These are phyloP conservation scores for Lanistes nyassanus DNA, from an alignment of 1,140 invertebrate species.

Conservation along the genomic window DNA sequence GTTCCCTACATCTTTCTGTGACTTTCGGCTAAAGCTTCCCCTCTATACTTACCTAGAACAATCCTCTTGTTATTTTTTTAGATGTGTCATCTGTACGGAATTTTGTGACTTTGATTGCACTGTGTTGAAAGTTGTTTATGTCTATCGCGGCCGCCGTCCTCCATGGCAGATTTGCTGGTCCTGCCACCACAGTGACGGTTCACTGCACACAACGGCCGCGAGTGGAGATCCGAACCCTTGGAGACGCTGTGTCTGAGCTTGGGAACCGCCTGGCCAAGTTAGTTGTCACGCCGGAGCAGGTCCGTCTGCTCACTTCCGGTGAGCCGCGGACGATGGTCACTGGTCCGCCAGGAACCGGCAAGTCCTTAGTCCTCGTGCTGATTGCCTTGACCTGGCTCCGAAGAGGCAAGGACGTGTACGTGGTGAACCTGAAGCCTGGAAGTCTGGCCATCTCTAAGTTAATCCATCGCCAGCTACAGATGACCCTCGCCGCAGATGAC, in stretches of 20 bases:
- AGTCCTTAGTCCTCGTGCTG: not conserved
- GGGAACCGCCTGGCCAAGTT: not conserved
- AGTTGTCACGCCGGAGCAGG: not conserved
- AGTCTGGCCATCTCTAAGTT: not conserved
- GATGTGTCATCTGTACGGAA: too few species aligned
- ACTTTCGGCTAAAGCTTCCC: too few species aligned
- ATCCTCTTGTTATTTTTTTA: too few species aligned
- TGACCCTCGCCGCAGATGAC: not conserved
- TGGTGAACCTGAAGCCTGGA: not conserved
- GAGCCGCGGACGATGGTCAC: not conserved
- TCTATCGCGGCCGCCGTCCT: too few species aligned
- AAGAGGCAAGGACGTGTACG: not conserved
- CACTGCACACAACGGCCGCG: not conserved
- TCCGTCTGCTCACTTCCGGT: not conserved
- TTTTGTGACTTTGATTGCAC: too few species aligned
- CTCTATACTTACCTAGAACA: too few species aligned
- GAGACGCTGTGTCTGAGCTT: constrained; percentile 1
- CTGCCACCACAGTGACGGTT: not conserved
- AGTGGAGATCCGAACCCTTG: not conserved
- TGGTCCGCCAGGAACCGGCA: constrained; percentile 1
- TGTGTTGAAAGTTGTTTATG: too few species aligned
- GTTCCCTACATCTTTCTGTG: too few species aligned
- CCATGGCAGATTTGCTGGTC: not conserved
- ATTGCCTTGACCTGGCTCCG: not conserved
- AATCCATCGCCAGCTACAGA: not conserved